phyloP scores from a whole-genome alignment of 2,113 vertebrate species.

The Bagarius yarrelli region DNA sequence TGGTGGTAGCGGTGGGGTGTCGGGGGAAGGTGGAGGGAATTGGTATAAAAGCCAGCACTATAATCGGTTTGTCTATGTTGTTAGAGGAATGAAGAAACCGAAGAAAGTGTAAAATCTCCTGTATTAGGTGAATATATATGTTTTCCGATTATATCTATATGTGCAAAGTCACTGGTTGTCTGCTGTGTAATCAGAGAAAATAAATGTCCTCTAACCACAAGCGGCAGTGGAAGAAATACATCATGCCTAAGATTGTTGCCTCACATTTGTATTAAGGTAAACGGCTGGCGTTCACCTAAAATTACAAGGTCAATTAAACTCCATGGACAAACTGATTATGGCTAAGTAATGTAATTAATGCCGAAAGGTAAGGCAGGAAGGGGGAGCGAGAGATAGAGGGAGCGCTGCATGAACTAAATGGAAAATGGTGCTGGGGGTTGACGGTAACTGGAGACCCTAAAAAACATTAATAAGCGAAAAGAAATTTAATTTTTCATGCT shows the following conservation, averaged over 20 bases:
- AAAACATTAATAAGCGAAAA: slow-evolving; percentile 19
- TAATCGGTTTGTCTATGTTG: too few species aligned
- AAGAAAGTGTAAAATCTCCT: slow-evolving; percentile 13
- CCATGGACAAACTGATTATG: slow-evolving; percentile 48
- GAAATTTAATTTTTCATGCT: slow-evolving; percentile 41
- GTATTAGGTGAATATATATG: slow-evolving; percentile 20
- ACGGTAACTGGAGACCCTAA: background rate
- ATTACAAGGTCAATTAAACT: slow-evolving; percentile 54
- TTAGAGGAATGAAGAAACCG: slow-evolving; percentile 2
- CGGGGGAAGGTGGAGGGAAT: too few species aligned
- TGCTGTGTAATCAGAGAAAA: slow-evolving; percentile 39
- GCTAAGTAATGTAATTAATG: slow-evolving; percentile 52
- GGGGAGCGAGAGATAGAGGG: background rate
- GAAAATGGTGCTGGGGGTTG: slow-evolving; percentile 3
- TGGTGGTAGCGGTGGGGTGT: too few species aligned
- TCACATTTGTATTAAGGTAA: slow-evolving; percentile 42
- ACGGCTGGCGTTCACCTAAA: slow-evolving; percentile 43
- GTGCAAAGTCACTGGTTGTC: background rate
- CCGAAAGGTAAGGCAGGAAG: slow-evolving; percentile 9
- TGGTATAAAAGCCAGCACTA: too few species aligned
- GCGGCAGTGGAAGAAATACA: background rate
- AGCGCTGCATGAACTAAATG: background rate
- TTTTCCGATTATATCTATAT: background rate
- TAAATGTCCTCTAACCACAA: slow-evolving; percentile 36
- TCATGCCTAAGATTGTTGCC: slow-evolving; percentile 36